Conservation (phyloP, 2,888 invertebrate species). For the Rotaria sp. region DNA sequence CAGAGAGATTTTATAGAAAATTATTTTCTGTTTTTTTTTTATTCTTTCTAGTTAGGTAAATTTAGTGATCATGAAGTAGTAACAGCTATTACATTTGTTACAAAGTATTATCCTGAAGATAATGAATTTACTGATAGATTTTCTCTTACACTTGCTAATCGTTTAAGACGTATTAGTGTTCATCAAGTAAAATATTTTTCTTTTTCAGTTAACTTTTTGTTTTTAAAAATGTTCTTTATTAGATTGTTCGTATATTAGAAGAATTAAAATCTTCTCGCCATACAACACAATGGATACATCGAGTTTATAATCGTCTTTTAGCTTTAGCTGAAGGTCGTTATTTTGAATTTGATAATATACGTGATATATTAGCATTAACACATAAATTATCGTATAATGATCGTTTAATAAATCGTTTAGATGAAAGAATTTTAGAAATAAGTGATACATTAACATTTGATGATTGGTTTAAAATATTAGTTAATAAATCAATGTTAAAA, state of each 20-base stretch:
- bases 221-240: background rate
- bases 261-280: slow-evolving; percentile 6
- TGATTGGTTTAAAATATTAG: slow-evolving; percentile 25
- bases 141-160: background rate
- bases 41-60: background rate
- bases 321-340: slow-evolving; percentile 24
- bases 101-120: slow-evolving; percentile 13
- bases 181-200: background rate
- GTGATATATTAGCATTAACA: slow-evolving; percentile 24
- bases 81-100: background rate
- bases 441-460: background rate
- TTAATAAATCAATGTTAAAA: slow-evolving; percentile 29
- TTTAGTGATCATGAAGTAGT: background rate
- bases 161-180: slow-evolving; percentile 11
- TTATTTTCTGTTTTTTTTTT: background rate
- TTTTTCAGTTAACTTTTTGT: background rate
- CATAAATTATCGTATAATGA: slow-evolving; percentile 19
- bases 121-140: slow-evolving; percentile 28
- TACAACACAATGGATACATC: slow-evolving; percentile 21
- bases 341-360: slow-evolving; percentile 21
- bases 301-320: slow-evolving; percentile 19
- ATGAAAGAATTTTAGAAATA: slow-evolving; percentile 29
- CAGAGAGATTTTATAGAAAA: background rate
- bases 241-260: slow-evolving; percentile 21
- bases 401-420: slow-evolving; percentile 23